Evolutionary conservation across 2,797 vertebrate species (phyloP).

Genomic region (Sciurus carolinensis): DNA sequence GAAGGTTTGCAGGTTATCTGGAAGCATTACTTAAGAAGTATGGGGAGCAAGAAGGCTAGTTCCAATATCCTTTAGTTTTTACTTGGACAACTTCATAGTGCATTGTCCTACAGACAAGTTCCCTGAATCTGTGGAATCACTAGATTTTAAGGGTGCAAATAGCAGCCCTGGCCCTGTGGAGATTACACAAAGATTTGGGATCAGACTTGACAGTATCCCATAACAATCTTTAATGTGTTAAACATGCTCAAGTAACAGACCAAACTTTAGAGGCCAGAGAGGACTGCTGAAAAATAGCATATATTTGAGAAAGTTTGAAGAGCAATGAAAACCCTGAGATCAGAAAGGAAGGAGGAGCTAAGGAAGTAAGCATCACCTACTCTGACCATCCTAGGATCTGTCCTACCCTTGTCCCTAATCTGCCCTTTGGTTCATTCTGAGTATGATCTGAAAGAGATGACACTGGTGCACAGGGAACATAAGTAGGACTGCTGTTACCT

Average conservation of each 20-base stretch:
- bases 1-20: constrained; percentile 17
- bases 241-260: neutral
- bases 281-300: constrained; percentile 66
- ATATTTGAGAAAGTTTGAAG: constrained; percentile 65
- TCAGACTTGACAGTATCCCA: constrained; percentile 21
- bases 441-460: constrained; percentile 6
- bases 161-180: constrained; percentile 24
- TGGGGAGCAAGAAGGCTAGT: neutral
- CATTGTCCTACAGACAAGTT: constrained; percentile 34
- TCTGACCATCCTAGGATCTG: constrained; percentile 42
- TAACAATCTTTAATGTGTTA: neutral
- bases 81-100: neutral
- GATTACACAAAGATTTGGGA: constrained; percentile 17
- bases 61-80: neutral
- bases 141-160: neutral
- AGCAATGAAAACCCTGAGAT: constrained; percentile 86
- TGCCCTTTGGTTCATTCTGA: constrained; percentile 77
- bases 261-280: constrained; percentile 48
- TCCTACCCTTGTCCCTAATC: constrained; percentile 44
- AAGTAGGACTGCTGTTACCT: neutral
- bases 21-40: neutral
- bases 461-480: neutral
- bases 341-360: constrained; percentile 82
- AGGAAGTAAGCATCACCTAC: constrained; percentile 56
- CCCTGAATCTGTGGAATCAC: constrained; percentile 5